A percentile compares a stretch with the other conserved stretches of the same genome.
These are phyloP conservation scores for Callyntrura guangdongensis DNA, from an alignment of 2,888 invertebrate species.

Conservation along the genomic window DNA sequence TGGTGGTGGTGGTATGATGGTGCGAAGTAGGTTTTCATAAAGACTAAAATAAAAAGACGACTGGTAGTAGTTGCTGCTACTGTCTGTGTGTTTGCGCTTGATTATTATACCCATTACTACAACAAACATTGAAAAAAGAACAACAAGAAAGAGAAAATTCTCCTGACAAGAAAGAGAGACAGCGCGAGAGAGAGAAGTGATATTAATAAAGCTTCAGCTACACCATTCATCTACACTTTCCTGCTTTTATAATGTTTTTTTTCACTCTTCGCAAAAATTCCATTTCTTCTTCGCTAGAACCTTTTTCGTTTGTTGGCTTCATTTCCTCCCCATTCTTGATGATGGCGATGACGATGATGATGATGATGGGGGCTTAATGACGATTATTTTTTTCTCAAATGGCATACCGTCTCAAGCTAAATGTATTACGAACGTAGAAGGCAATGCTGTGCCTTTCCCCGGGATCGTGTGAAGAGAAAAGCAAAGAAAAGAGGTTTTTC, in stretches of 20 bases:
- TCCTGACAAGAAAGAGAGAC: neutral
- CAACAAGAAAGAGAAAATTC: slow-evolving; percentile 20
- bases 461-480: neutral
- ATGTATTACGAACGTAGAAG: neutral
- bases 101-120: slow-evolving; percentile 30
- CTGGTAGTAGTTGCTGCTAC: no score
- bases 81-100: neutral
- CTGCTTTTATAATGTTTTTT: neutral
- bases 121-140: slow-evolving; percentile 14
- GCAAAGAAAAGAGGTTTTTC: slow-evolving; percentile 23
- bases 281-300: neutral
- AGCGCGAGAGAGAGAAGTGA: slow-evolving; percentile 31
- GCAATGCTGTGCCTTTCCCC: neutral
- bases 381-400: slow-evolving; percentile 25
- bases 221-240: slow-evolving; percentile 1
- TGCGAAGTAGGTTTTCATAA: neutral
- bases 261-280: no score
- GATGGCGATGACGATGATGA: no score
- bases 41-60: neutral
- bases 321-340: neutral
- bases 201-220: slow-evolving; percentile 23
- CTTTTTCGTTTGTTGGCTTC: neutral
- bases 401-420: neutral
- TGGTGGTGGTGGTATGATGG: slow-evolving; percentile 16
- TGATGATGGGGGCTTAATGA: slow-evolving; percentile 46